Evolutionary conservation across 2,888 invertebrate species (phyloP), one percentile per base, ranked within the genome.

Genomic region (Drosophila birchii): DNA sequence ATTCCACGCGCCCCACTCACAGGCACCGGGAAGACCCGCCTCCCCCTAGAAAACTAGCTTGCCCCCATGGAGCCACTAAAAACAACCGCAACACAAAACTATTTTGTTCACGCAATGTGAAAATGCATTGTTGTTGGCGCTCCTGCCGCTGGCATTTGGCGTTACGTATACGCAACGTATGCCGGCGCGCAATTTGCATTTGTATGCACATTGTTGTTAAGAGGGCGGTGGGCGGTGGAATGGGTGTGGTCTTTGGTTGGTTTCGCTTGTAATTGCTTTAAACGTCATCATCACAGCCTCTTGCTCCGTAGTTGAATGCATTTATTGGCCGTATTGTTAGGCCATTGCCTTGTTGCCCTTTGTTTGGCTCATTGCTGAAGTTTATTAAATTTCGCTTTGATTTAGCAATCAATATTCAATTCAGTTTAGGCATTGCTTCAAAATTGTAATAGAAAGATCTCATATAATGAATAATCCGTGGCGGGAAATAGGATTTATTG

Each of bases 11-110:
- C 51, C 32, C 53, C 61, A 14, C 23, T 36, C 18, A 1, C 56
- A 2, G 3, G 5, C 18, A 36, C 14, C 8, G 9, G 18, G 2
- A 43, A 29, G 39, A 29, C 14, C 36, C 60, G 41, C 71, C 79
- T 12, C 8, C 32, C 3, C 54, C 45, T 59, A 54, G 47, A 61
- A 38, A 23, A n/a, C 39, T 20, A 36, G 54, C 20, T 43, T 16
- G 57, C 54, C 59, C 49, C 51, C 76, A 41, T 34, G 53, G 71
- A 64, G 75, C 82, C 75, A 82, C 86, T 79, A 76, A 89, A 88
- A 88, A 75, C 86, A 79, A 89, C 88, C 88, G 76, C 89, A 88
- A 88, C 86, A 88, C 86, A 86, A 86, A 86, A 86, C 90, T 89
- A 86, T 86, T 86, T 86, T 89, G 88, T 86, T 86, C 88, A 85